Evolutionary conservation across 2,888 invertebrate genomes (phyloP), one percentile per base, ranked within the genome.

Genomic region (Luperina testacea): DNA sequence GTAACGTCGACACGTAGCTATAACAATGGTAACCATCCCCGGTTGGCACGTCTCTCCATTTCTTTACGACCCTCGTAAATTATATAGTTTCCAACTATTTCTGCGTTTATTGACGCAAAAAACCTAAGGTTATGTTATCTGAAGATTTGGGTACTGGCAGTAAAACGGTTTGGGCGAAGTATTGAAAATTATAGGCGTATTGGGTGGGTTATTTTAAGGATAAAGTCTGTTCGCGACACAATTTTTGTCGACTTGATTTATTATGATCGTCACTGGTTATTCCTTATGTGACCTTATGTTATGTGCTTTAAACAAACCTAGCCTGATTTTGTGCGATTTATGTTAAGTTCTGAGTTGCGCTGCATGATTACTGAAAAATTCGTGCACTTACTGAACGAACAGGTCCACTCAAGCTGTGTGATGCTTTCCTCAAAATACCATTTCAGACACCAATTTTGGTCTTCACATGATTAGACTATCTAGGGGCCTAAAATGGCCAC

Each of bases 11-110:
- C 65, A 59, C 69, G 45, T 72, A 68, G 71, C 67, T 68, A 68
- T 20, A 72, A 38, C 72, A 27, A 13, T 32, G 78, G 88, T 88
- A 84, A 81, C 87, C 59, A 51, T 87, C 85, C 48, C 89, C 75
- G 86, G 63, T 64, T 89, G 88, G 88, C 80, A 88, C 88, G 78
- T 83, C 77, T 38, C 80, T 27, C 63, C 45, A 77, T 77, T 80
- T 70, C 75, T 88, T 88, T 89, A 88, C 80, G 88, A 87, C 57
- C 38, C 17, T 79, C 87, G 57, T 88, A 88, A 88, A 89, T 88
- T 85, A 85, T 73, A 87, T 83, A 89, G 87, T 88, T 89, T 80
- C 74, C 61, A 85, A 84, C 89, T 77, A 84, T 82, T 82, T 75
- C 75, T 83, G 79, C 82, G 81, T 88, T 83, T 88, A 89, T 84